These are phyloP conservation scores for Gymnosoma rotundatum DNA, from an alignment of 2,888 invertebrate species.

Conservation along the genomic window DNA sequence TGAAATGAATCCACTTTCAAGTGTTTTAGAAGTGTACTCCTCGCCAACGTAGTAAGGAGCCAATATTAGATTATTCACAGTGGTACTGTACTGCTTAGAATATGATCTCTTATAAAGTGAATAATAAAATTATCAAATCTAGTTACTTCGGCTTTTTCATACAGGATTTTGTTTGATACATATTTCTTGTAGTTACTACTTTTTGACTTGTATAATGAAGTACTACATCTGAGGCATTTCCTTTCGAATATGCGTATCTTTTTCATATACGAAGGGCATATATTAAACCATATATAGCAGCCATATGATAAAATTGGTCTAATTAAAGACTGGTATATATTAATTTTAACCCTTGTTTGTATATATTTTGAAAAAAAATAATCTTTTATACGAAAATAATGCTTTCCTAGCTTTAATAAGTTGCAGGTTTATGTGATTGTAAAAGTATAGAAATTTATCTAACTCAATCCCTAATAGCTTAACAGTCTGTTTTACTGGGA, in stretches of 20 bases:
- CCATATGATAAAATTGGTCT: slow-evolving; percentile 33
- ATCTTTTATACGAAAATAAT: slow-evolving; percentile 9
- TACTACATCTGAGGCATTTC: slow-evolving; percentile 42
- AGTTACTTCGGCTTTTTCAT: too few relatives aligned
- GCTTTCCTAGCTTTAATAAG: slow-evolving; percentile 37
- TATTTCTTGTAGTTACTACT: too few relatives aligned
- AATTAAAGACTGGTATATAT: not conserved
- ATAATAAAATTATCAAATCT: too few relatives aligned
- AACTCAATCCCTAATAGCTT: slow-evolving; percentile 13
- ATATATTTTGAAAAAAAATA: slow-evolving; percentile 24
- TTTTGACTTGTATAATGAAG: not conserved
- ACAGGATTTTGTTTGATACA: too few relatives aligned
- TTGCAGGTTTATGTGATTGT: not conserved
- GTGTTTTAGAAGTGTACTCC: too few relatives aligned
- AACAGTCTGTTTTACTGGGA: too few relatives aligned
- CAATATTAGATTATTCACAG: too few relatives aligned
- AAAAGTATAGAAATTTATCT: slow-evolving; percentile 1
- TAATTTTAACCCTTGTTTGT: slow-evolving; percentile 5
- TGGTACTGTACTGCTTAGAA: too few relatives aligned
- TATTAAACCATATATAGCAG: slow-evolving; percentile 11
- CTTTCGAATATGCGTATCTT: not conserved
- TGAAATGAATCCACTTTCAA: too few relatives aligned
- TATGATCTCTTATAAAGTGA: too few relatives aligned
- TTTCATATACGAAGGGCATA: slow-evolving; percentile 15
- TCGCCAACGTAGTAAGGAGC: too few relatives aligned